Conservation (phyloP, 1,140 invertebrate species). For the Sminthurides bifidus region DNA sequence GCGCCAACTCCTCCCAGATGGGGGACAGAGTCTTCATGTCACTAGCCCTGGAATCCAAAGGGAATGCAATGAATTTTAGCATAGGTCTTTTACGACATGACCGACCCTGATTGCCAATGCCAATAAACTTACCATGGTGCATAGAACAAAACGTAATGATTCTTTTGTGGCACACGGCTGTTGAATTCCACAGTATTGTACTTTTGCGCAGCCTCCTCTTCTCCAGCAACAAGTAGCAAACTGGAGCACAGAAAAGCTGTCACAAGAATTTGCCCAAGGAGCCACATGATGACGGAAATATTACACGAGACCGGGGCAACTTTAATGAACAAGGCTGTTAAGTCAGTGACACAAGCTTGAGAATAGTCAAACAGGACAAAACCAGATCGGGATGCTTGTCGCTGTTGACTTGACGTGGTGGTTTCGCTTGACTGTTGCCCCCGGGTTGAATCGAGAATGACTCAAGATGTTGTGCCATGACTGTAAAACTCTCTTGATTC, state of each 20-base stretch:
- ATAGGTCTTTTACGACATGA: neutral
- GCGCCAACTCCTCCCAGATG: constrained; percentile 58
- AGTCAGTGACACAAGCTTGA: neutral
- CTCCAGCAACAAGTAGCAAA: neutral
- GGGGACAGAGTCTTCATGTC: constrained; percentile 55
- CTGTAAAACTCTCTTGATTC: too few species aligned
- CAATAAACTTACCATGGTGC: constrained; percentile 53
- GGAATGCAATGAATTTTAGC: neutral
- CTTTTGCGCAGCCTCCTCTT: constrained; percentile 30
- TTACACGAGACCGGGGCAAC: neutral
- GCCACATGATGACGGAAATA: neutral
- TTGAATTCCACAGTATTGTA: constrained; percentile 45
- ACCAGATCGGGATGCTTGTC: neutral
- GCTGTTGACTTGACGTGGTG: too few species aligned
- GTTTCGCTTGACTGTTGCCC: too few species aligned
- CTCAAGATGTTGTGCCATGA: too few species aligned
- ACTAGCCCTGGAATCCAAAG: constrained; percentile 48
- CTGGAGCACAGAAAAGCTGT: neutral
- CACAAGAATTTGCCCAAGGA: neutral
- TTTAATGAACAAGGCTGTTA: neutral
- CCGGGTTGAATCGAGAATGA: too few species aligned
- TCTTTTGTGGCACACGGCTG: constrained; percentile 45
- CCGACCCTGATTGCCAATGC: neutral
- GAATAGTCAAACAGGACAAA: neutral
- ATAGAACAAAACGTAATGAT: constrained; percentile 65